Evolutionary conservation across 2,888 invertebrate genomes (phyloP), one percentile per base, ranked within the genome.

Genomic region (Epistrophe eligans): DNA sequence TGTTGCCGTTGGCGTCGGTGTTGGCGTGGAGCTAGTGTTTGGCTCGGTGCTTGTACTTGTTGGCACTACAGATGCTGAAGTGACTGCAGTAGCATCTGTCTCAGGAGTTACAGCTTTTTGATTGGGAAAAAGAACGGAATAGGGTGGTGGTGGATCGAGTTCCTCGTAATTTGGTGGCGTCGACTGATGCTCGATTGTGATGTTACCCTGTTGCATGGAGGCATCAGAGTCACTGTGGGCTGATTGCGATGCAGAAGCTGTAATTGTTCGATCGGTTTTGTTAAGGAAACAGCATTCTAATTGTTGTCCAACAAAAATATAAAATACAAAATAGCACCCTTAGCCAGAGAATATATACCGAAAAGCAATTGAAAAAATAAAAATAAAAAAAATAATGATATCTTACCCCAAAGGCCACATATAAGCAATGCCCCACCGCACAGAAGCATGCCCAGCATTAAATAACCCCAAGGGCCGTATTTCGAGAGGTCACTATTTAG

Each of bases 381-480:
- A n/a, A n/a, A n/a, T 8, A 11, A 38, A 17, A 19, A 0, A 35
- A 38, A 19, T n/a, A n/a, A 32, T 0, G 38, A 13, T 38, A 35
- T 17, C 92, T 90, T 91, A 93, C 93, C 96, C 95, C 96, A 96
- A 88, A 96, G 93, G 19, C 96, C 94, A 89, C 96, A 96, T 92
- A 96, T 95, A 93, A 96, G 94, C 89, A 96, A 93, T 52, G 96
- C 94, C 13, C 95, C 95, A 28, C 95, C 95, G 90, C 95, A 96
- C 88, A 96, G 94, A 50, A 96, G 92, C 94, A 96, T 95, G 70
- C 95, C 96, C 73, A 96, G 94, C 91, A 96, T 95, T 48, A 96
- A 93, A 90, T 96, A 96, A 89, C 96, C 96, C 96, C 96, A 96
- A 0, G 96, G 95, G 0, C 96, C 96, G 91, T 96, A 96, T 74